Percentiles rank a stretch among this genome's conserved stretches.
Conservation (phyloP, 2,888 invertebrate species). For the Amblyjoppa fuscipennis region DNA sequence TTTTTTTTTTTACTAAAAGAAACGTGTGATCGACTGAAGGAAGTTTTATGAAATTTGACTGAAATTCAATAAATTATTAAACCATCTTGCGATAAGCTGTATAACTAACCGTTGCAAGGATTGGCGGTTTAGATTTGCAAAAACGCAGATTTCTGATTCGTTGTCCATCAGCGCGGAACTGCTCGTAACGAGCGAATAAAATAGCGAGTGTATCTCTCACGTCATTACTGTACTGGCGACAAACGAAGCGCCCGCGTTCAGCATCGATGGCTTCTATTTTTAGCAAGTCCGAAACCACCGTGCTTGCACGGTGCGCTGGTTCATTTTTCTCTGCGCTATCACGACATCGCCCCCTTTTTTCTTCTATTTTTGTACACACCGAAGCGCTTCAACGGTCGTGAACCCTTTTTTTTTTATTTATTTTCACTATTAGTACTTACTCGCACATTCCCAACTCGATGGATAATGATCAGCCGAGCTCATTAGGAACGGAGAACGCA, state of each 20-base stretch:
- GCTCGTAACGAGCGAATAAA: too few relatives aligned
- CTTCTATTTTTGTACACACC: neutral
- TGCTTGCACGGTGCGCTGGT: neutral
- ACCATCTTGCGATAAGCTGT: too few relatives aligned
- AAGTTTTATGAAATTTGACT: too few relatives aligned
- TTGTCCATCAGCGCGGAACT: too few relatives aligned
- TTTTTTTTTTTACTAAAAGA: too few relatives aligned
- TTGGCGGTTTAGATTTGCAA: too few relatives aligned
- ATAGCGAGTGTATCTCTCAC: too few relatives aligned
- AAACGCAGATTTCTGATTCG: too few relatives aligned
- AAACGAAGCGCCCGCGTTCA: slow-evolving; percentile 6
- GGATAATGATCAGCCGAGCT: slow-evolving; percentile 2
- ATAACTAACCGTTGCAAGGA: too few relatives aligned
- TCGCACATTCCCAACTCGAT: slow-evolving; percentile 4
- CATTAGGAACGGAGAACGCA: slow-evolving; percentile 22
- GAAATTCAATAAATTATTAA: too few relatives aligned
- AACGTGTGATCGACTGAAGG: too few relatives aligned
- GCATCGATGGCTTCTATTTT: slow-evolving; percentile 16
- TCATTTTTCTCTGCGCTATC: slow-evolving; percentile 22
- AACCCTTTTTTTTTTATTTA: neutral
- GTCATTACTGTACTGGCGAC: neutral
- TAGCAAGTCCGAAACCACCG: neutral
- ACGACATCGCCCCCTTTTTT: neutral
- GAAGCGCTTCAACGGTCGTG: slow-evolving; percentile 11
- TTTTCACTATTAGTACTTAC: slow-evolving; percentile 5